Percentiles rank a stretch among this genome's conserved stretches.
phyloP scores from a whole-genome alignment of 2,888 invertebrate genomes.

The Caenorhabditis macrosperma region DNA sequence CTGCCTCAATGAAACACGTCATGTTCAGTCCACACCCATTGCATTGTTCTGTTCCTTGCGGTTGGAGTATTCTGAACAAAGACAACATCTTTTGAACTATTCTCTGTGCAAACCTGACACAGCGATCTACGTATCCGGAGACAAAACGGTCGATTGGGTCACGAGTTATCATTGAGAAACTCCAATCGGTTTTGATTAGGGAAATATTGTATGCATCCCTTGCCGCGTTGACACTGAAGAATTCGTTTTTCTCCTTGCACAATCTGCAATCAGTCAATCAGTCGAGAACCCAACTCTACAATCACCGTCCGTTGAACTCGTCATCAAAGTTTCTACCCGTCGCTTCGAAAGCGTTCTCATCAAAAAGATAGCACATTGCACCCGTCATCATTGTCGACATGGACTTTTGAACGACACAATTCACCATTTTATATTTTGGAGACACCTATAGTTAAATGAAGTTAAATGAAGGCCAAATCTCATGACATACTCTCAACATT shows the following conservation, averaged over 20 bases:
- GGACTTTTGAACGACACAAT: slow-evolving; percentile 69
- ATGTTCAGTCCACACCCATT: slow-evolving; percentile 71
- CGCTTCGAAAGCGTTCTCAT: slow-evolving; percentile 54
- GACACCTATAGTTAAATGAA: slow-evolving; percentile 31
- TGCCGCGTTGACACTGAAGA: slow-evolving; percentile 24
- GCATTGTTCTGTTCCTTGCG: slow-evolving; percentile 56
- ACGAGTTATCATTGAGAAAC: slow-evolving; percentile 64
- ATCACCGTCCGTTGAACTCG: slow-evolving; percentile 35
- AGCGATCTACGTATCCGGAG: slow-evolving; percentile 72
- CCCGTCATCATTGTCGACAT: slow-evolving; percentile 71
- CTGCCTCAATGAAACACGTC: slow-evolving; percentile 71
- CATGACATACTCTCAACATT: slow-evolving; percentile 49
- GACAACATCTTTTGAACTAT: neutral
- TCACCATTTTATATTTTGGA: slow-evolving; percentile 63
- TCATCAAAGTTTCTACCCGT: slow-evolving; percentile 44
- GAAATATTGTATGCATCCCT: slow-evolving; percentile 49
- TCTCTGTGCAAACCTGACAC: slow-evolving; percentile 60
- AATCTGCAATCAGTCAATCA: slow-evolving; percentile 52
- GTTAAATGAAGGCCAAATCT: no score
- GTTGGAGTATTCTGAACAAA: slow-evolving; percentile 6
- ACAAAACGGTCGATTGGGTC: slow-evolving; percentile 73
- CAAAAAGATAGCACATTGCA: slow-evolving; percentile 66
- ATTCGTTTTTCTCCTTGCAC: slow-evolving; percentile 66
- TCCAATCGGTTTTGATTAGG: slow-evolving; percentile 38
- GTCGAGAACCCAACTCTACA: neutral